Evolutionary conservation across 2,888 invertebrate genomes (phyloP), one percentile per base, ranked within the genome.

Genomic region (Pammene fasciana): DNA sequence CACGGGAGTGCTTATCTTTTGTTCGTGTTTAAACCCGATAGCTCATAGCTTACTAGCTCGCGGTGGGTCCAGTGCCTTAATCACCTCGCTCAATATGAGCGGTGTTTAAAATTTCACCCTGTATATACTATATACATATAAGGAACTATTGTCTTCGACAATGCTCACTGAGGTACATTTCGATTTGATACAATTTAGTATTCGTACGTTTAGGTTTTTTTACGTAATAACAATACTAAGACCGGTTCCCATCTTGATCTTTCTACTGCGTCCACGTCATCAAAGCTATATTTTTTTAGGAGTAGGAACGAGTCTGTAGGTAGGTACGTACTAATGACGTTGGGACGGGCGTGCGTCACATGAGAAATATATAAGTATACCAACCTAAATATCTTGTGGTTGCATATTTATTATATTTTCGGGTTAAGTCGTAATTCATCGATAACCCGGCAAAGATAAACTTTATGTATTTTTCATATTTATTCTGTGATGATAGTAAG

Each of bases 201-300:
- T 4, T 26, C 26, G 26, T 26, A 26, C 26, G 14, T 52, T 5
- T 5, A 52, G 18, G 13, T 26, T 5, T 1, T 13, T 3, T 13
- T 36, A 9, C 0, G 36, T n/a, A n/a, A 41, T 16, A 14, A 16
- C 14, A 61, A 61, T 18, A 43, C 18, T 43, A 26, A 45, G 18
- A 61, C 61, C 48, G 38, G 50, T 60, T 46, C 36, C 8, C 10
- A 46, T 48, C 46, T 11, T 38, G 13, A 1, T 18, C 16, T 61
- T 18, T 18, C 11, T n/a, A 11, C 16, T 50, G 7, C 13, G 9
- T 50, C 38, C 3, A 61, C 48, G 18, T 61, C 38, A 61, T 46
- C 26, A 18, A 50, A 61, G 16, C 8, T n/a, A 61, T 59, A 59
- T 48, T 68, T 68, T 62, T n/a, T n/a, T n/a, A n/a, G n/a, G n/a